A percentile compares a stretch with the other conserved stretches of the same genome.
These are phyloP conservation scores for Salminus brasiliensis DNA, from an alignment of 2,113 vertebrate genomes.

Conservation along the genomic window DNA sequence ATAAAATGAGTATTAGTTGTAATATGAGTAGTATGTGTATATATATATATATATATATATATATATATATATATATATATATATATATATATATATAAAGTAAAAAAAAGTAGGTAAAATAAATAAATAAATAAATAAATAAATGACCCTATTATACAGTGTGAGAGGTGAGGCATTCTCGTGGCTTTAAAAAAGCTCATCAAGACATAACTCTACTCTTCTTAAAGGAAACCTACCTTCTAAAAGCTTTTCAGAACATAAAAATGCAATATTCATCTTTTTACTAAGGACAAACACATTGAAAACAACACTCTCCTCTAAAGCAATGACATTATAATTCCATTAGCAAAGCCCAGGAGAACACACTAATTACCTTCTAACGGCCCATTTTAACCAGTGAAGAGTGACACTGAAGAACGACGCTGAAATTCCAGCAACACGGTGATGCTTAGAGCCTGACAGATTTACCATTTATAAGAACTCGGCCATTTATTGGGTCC, in stretches of 20 bases:
- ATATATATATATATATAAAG: too few species aligned
- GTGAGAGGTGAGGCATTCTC: too few species aligned
- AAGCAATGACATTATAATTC: neutral
- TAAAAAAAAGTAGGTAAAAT: too few species aligned
- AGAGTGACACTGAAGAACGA: conserved; percentile 25
- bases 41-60: too few species aligned
- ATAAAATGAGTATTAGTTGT: too few species aligned
- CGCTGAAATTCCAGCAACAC: neutral
- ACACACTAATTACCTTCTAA: conserved; percentile 48
- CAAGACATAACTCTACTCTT: neutral
- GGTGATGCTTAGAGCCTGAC: neutral
- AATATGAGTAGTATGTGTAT: too few species aligned
- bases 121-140: too few species aligned
- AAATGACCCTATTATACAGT: too few species aligned
- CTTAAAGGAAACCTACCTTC: neutral
- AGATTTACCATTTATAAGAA: conserved; percentile 43
- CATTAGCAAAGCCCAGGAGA: conserved; percentile 45
- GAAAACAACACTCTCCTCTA: neutral
- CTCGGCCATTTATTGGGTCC: conserved; percentile 33
- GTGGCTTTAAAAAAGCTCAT: neutral
- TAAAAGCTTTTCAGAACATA: conserved; percentile 4
- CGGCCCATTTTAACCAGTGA: conserved; percentile 20
- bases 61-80: too few species aligned
- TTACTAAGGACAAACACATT: conserved; percentile 9
- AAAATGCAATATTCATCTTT: neutral